A percentile compares a stretch with the other conserved stretches of the same genome.
These are phyloP conservation scores for Falco cherrug DNA, from an alignment of 2,797 vertebrate genomes.

Conservation along the genomic window DNA sequence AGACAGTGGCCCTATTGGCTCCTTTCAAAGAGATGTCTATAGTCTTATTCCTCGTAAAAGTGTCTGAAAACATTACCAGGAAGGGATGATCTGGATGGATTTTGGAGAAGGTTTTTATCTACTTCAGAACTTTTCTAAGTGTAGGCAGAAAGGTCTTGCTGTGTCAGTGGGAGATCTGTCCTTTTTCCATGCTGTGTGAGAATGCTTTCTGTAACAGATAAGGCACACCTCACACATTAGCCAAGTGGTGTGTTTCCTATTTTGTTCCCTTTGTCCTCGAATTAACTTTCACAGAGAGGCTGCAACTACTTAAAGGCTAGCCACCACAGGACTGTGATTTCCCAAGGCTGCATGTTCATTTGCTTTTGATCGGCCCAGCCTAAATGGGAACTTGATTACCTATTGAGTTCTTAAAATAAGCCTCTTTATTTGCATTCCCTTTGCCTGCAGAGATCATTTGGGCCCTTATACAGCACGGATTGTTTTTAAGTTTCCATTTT, in stretches of 20 bases:
- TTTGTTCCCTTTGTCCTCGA: constrained; percentile 15
- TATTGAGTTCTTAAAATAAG: constrained; percentile 32
- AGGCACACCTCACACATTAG: neutral
- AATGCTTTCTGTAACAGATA: neutral
- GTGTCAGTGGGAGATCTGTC: neutral
- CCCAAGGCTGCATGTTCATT: neutral
- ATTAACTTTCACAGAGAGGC: neutral
- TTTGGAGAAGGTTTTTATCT: constrained; percentile 16
- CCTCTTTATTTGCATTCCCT: constrained; percentile 9
- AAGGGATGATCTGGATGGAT: neutral
- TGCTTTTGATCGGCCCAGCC: neutral
- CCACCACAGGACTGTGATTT: neutral
- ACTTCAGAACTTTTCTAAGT: neutral
- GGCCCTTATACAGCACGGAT: neutral
- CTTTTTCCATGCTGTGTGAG: neutral
- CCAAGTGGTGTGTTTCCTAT: neutral
- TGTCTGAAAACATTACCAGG: neutral
- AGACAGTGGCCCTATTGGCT: neutral
- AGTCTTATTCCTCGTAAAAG: neutral
- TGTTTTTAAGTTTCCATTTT: constrained; percentile 19
- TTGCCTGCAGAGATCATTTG: neutral
- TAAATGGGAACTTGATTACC: constrained; percentile 21
- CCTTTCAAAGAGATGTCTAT: neutral
- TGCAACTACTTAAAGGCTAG: neutral
- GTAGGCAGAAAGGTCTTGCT: neutral